Conservation (phyloP, 92 coral and sea anemone genomes). For the Parazoanthus darwini region DNA sequence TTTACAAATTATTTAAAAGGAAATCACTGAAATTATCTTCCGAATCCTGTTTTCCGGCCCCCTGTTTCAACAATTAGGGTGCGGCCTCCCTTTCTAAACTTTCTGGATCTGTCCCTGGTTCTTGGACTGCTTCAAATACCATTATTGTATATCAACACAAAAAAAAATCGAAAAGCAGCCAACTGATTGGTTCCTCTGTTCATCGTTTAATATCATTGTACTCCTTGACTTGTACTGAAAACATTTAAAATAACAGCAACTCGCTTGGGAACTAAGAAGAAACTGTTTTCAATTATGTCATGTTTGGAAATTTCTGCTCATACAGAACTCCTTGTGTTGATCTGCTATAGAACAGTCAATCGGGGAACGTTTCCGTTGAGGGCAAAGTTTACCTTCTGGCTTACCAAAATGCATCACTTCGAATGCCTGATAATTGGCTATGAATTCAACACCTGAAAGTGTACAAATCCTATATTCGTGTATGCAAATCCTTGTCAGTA, state of each 20-base stretch:
- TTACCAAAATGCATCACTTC: not conserved
- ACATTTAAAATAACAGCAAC: not conserved
- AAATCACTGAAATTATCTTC: no score
- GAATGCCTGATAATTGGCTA: no score
- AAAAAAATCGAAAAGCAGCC: not conserved
- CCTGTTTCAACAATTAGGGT: no score
- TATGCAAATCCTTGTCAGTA: no score
- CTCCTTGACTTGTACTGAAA: not conserved
- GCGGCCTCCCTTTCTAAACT: no score
- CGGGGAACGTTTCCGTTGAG: not conserved
- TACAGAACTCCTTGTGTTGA: not conserved
- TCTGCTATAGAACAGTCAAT: not conserved
- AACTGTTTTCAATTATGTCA: not conserved
- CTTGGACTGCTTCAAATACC: not conserved
- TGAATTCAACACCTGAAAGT: no score
- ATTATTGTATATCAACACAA: no score
- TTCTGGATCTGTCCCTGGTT: not conserved
- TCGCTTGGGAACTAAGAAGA: not conserved
- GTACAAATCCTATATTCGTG: no score
- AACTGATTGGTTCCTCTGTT: not conserved
- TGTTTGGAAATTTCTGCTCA: not conserved
- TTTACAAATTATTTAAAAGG: no score
- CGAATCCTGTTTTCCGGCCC: no score
- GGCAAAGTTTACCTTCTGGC: not conserved
- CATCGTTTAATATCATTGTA: no score